Percentiles rank a stretch among this genome's conserved stretches.
Conservation (phyloP, 2,797 vertebrate genomes). For the Sebastes minor region DNA sequence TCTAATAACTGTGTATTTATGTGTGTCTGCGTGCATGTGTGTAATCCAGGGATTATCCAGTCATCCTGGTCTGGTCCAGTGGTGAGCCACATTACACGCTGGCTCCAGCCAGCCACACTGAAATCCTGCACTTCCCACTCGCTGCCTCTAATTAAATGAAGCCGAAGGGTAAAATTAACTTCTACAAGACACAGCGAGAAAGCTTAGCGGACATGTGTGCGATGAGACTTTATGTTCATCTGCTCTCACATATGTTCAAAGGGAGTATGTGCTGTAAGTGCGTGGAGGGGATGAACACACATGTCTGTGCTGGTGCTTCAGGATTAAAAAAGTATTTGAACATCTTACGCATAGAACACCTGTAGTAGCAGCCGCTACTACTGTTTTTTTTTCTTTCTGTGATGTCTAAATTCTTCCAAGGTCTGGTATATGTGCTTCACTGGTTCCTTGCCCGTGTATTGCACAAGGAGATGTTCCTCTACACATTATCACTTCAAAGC, state of each 20-base stretch:
- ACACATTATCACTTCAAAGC: neutral
- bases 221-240: constrained; percentile 27
- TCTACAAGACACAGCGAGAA: constrained; percentile 28
- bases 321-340: constrained; percentile 19
- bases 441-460: neutral
- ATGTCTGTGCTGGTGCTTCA: neutral
- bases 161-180: constrained; percentile 70
- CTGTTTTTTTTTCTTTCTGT: neutral
- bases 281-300: neutral
- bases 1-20: constrained; percentile 18
- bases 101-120: constrained; percentile 55
- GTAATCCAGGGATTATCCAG: constrained; percentile 68
- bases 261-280: neutral
- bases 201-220: constrained; percentile 17
- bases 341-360: constrained; percentile 12
- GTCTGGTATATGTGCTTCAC: neutral
- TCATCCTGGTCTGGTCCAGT: constrained; percentile 48
- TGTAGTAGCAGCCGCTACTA: constrained; percentile 22
- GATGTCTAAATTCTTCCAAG: neutral
- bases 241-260: constrained; percentile 24
- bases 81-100: constrained; percentile 65
- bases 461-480: neutral
- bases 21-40: constrained; percentile 24
- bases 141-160: constrained; percentile 78
- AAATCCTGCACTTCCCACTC: constrained; percentile 71